These are phyloP conservation scores for Steinernema khuongi DNA, from an alignment of 1,140 invertebrate genomes.

Conservation along the genomic window DNA sequence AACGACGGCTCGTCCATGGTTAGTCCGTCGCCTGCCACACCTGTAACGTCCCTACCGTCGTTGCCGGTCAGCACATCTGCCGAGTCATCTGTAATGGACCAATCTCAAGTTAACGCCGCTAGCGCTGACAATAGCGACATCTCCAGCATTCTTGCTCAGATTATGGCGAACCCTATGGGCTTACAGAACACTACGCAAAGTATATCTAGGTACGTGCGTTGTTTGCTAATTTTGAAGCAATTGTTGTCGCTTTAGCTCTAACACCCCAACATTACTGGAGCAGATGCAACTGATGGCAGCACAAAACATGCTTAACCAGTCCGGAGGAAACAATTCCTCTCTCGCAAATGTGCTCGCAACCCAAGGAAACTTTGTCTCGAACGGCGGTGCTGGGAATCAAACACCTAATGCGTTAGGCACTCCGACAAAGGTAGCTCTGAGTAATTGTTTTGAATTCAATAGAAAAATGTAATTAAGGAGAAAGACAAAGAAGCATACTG, in stretches of 20 bases:
- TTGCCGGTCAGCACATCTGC: conserved; percentile 8
- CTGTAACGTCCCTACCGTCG: neutral
- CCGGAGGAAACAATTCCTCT: neutral
- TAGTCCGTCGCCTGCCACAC: neutral
- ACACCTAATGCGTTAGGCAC: neutral
- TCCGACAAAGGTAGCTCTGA: neutral
- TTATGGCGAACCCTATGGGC: neutral
- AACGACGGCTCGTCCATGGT: neutral
- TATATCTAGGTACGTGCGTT: neutral
- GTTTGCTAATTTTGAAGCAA: neutral
- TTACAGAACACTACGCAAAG: neutral
- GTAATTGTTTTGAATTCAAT: neutral
- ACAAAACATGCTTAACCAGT: conserved; percentile 3
- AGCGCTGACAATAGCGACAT: neutral
- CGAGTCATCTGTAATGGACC: neutral
- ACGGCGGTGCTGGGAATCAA: neutral
- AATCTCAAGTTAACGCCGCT: neutral
- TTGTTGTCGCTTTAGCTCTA: neutral
- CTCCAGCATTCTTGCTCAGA: neutral
- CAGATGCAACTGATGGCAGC: conserved; percentile 4
- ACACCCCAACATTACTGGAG: neutral
- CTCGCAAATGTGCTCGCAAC: neutral
- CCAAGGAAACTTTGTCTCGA: neutral
- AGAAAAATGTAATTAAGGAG: conserved; percentile 6
- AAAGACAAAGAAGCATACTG: conserved; percentile 62